Conservation (phyloP, 1,140 invertebrate species). For the Luehdorfia chinensis region DNA sequence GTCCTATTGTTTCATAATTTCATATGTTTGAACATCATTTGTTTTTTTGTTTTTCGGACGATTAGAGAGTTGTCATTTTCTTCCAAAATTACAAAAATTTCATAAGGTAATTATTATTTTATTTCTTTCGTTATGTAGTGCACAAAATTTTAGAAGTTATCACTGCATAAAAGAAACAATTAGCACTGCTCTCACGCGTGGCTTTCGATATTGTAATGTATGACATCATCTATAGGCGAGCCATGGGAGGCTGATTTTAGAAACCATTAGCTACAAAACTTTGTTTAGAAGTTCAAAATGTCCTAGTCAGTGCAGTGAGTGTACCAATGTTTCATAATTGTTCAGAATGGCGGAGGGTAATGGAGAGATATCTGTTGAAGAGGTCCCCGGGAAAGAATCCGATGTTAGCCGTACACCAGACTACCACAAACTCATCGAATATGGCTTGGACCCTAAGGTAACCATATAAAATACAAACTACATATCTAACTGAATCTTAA, state of each 20-base stretch:
- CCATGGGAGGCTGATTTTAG: constrained; percentile 34
- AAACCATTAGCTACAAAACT: constrained; percentile 28
- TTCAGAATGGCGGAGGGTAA: constrained; percentile 92
- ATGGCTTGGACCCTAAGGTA: constrained; percentile 95
- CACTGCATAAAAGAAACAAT: constrained; percentile 34
- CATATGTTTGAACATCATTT: constrained; percentile 76
- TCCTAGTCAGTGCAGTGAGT: constrained; percentile 56
- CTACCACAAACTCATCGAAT: constrained; percentile 92
- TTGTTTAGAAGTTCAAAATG: constrained; percentile 24
- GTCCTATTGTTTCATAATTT: constrained; percentile 73
- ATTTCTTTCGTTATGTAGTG: constrained; percentile 32
- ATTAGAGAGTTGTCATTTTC: constrained; percentile 72
- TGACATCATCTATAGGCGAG: constrained; percentile 66
- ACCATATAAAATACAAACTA: constrained; percentile 18
- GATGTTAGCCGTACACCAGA: constrained; percentile 90
- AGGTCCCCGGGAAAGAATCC: constrained; percentile 84
- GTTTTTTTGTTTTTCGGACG: constrained; percentile 77
- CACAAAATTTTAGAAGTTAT: constrained; percentile 28
- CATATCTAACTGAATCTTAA: not conserved
- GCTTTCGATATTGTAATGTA: constrained; percentile 55
- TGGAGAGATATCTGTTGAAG: constrained; percentile 91
- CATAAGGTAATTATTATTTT: constrained; percentile 72
- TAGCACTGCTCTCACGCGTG: constrained; percentile 50
- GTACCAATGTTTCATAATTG: constrained; percentile 72
- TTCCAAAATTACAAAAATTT: constrained; percentile 77